phyloP scores from a whole-genome alignment of 2,113 vertebrate species.

The Athene cunicularia region DNA sequence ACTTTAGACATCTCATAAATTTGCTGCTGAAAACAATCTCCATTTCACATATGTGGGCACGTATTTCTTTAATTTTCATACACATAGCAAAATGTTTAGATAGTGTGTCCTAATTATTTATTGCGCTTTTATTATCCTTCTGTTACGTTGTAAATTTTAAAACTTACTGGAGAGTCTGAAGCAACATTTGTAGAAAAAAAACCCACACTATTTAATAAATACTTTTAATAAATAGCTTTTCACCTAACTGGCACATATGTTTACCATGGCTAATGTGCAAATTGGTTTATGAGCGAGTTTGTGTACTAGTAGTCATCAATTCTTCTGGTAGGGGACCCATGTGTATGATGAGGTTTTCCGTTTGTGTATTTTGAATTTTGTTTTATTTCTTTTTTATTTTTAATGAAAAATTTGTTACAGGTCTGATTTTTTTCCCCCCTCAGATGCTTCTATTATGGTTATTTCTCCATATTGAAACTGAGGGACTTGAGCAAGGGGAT shows the following conservation, averaged over 20 bases:
- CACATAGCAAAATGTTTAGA: background rate
- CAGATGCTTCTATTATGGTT: background rate
- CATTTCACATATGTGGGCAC: background rate
- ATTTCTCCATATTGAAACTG: background rate
- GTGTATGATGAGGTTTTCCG: background rate
- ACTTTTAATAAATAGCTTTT: background rate
- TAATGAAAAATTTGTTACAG: background rate
- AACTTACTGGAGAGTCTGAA: background rate
- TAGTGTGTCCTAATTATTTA: background rate
- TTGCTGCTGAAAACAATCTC: background rate
- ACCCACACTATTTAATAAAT: background rate
- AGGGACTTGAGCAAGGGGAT: background rate
- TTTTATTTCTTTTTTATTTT: background rate
- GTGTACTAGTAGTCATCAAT: background rate
- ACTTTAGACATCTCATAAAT: background rate
- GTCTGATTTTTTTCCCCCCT: fast-evolving
- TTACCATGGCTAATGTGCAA: background rate
- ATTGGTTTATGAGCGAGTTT: background rate
- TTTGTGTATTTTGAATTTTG: background rate
- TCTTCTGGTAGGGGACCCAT: background rate
- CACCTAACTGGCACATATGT: background rate
- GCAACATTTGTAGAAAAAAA: background rate
- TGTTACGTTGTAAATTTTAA: background rate
- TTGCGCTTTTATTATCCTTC: background rate
- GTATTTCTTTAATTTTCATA: conserved; percentile 12